phyloP scores from a whole-genome alignment of 2,797 vertebrate species.

The Hydrolagus colliei region DNA sequence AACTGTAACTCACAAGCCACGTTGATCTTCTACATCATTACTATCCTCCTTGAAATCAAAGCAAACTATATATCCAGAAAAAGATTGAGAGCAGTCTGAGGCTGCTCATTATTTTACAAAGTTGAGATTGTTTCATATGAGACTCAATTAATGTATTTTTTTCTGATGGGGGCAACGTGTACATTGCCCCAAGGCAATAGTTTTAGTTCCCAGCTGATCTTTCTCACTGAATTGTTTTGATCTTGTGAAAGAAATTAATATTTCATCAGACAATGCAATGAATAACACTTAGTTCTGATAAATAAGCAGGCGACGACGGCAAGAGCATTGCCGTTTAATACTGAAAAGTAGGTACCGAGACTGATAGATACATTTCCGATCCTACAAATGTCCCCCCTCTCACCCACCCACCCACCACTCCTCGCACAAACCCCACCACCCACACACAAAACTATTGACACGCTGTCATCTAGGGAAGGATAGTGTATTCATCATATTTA shows the following conservation, averaged over 20 bases:
- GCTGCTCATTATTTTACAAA: slow-evolving; percentile 21
- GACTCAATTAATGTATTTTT: background rate
- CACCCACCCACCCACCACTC: too few relatives aligned
- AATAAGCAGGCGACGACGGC: too few relatives aligned
- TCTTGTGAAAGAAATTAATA: background rate
- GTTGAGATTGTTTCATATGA: background rate
- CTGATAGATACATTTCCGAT: too few relatives aligned
- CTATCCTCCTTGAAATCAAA: background rate
- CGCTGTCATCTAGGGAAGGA: background rate
- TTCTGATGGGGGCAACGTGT: background rate
- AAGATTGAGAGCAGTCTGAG: background rate
- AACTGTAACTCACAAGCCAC: background rate
- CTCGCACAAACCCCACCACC: too few relatives aligned
- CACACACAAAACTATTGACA: background rate
- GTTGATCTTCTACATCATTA: background rate
- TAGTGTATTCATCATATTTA: background rate
- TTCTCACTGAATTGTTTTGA: background rate
- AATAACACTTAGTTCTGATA: background rate
- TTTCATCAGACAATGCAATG: background rate
- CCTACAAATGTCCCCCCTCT: too few relatives aligned
- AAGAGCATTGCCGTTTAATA: too few relatives aligned
- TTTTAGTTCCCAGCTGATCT: background rate
- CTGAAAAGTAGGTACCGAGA: too few relatives aligned
- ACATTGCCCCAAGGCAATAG: background rate
- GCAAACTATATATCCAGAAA: background rate